phyloP scores from a whole-genome alignment of 2,113 vertebrate genomes.

The Pantherophis guttatus region DNA sequence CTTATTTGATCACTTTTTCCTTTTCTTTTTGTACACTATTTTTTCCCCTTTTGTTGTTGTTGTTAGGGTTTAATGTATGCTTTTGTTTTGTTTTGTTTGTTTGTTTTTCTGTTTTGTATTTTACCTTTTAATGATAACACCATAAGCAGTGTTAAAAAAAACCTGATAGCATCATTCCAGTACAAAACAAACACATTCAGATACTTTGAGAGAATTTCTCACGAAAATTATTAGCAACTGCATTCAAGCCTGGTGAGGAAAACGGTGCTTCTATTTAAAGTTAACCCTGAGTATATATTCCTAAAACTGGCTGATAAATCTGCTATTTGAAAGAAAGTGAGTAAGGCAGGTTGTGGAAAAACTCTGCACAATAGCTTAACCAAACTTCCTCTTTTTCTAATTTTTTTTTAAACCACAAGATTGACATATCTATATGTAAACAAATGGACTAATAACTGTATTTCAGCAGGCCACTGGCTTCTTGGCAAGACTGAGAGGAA shows the following conservation, averaged over 20 bases:
- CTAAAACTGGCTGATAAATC: background rate
- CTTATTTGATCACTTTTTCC: too few species aligned
- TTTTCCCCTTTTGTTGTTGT: too few species aligned
- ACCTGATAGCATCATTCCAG: background rate
- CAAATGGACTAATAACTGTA: background rate
- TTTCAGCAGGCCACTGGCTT: background rate
- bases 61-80: too few species aligned
- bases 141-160: background rate
- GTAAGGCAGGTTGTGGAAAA: background rate
- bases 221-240: background rate
- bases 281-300: too few species aligned
- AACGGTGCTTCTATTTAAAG: too few species aligned
- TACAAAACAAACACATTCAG: background rate
- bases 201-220: background rate
- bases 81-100: too few species aligned
- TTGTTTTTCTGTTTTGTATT: too few species aligned
- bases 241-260: background rate
- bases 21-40: too few species aligned
- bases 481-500: background rate
- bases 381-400: background rate
- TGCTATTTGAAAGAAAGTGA: background rate
- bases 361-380: background rate
- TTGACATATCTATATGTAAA: background rate
- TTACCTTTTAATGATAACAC: background rate
- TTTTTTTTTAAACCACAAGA: background rate